These are phyloP conservation scores for Ethmia dodecea DNA, from an alignment of 2,888 invertebrate genomes.

Conservation along the genomic window DNA sequence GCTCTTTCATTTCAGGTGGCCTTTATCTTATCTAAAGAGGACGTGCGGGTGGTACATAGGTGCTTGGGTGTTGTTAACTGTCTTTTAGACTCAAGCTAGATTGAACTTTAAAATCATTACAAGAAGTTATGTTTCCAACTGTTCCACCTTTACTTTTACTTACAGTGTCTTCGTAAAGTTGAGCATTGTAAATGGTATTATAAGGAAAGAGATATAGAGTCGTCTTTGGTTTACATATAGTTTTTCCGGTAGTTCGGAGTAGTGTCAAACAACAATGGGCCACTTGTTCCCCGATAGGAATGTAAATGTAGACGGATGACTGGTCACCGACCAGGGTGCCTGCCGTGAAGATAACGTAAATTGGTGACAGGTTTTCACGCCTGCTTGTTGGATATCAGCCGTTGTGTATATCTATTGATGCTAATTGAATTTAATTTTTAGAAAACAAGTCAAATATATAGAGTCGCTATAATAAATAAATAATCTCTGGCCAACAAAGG, in stretches of 20 bases:
- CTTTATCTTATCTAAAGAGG: conserved; percentile 77
- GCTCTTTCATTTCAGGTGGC: conserved; percentile 60
- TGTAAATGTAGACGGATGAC: conserved; percentile 72
- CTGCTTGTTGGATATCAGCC: too few species aligned
- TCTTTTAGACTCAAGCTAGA: too few species aligned
- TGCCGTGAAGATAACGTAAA: conserved; percentile 37
- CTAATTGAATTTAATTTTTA: too few species aligned
- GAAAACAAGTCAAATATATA: too few species aligned
- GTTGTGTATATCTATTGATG: too few species aligned
- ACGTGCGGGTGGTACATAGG: conserved; percentile 71
- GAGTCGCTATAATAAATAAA: too few species aligned
- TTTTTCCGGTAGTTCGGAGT: conserved; percentile 64
- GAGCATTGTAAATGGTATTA: conserved; percentile 19
- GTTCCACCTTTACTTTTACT: too few species aligned
- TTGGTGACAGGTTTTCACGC: conserved; percentile 19
- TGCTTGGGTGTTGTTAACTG: conserved; percentile 51
- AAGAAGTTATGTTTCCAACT: too few species aligned
- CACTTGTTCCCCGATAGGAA: conserved; percentile 68
- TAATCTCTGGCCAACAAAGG: too few species aligned
- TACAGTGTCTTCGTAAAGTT: conserved; percentile 4
- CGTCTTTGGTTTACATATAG: conserved; percentile 22
- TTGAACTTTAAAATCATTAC: too few species aligned
- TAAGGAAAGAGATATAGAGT: conserved; percentile 21
- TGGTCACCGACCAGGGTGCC: conserved; percentile 63
- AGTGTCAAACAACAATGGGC: conserved; percentile 62